Conservation (phyloP, 2,888 invertebrate genomes). For the Subacronicta megacephala region DNA sequence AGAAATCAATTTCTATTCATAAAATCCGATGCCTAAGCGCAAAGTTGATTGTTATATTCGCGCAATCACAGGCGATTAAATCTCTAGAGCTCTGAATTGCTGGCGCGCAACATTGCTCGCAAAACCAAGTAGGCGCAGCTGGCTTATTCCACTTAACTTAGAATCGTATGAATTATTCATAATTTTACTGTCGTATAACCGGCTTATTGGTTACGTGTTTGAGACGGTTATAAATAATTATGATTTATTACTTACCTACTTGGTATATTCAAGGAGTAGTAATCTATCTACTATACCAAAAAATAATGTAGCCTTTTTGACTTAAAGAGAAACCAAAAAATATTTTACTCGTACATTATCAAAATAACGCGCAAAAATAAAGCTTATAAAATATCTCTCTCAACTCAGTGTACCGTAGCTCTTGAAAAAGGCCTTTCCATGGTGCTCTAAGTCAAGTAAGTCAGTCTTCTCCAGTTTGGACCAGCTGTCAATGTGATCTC, state of each 20-base stretch:
- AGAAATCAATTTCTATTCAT: slow-evolving; percentile 28
- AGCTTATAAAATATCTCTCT: too few species aligned
- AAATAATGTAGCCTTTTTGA: too few species aligned
- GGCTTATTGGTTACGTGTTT: slow-evolving; percentile 9
- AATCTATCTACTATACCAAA: too few species aligned
- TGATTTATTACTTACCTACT: slow-evolving; percentile 4
- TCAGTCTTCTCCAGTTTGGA: too few species aligned
- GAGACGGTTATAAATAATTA: slow-evolving; percentile 2
- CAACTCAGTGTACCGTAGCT: too few species aligned
- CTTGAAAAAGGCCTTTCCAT: too few species aligned
- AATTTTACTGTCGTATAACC: slow-evolving; percentile 3
- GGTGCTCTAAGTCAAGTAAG: too few species aligned
- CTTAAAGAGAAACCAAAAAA: too few species aligned
- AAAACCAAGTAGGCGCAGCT: slow-evolving; percentile 53
- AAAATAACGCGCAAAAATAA: too few species aligned
- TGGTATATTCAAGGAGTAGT: too few species aligned
- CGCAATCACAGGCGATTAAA: slow-evolving; percentile 57
- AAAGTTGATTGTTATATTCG: slow-evolving; percentile 49
- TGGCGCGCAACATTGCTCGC: slow-evolving; percentile 49
- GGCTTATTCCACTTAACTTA: slow-evolving; percentile 11
- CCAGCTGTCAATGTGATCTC: too few species aligned
- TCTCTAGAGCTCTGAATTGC: slow-evolving; percentile 52
- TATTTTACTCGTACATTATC: too few species aligned
- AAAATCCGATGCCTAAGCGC: slow-evolving; percentile 47
- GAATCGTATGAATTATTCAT: slow-evolving; percentile 24